Evolutionary conservation across 2,113 vertebrate species (phyloP), one percentile per base, ranked within the genome.

Genomic region (Corythornis madagascariensis): DNA sequence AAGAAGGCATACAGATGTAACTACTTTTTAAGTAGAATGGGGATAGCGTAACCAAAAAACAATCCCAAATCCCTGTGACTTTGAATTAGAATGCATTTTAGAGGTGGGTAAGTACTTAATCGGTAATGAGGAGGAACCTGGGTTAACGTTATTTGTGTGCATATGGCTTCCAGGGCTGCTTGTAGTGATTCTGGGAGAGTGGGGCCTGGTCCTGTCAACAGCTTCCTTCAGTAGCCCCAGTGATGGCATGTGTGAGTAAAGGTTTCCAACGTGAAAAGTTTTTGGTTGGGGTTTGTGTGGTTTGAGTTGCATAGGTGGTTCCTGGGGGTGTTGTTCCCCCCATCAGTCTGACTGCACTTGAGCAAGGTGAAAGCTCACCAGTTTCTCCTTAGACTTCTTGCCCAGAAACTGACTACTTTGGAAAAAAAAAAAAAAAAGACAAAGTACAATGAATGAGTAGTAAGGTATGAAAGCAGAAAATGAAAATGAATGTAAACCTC

Each of bases 1-100:
- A 71, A 65, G 91, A 94, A 80, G 79, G 70, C 87, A 65, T 93
- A 73, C 91, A 78, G 78, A 95, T 93, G 83, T 76, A 94, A 77
- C 26, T 67, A n/a, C 90, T 94, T 86, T 76, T 93, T 91, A 86
- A 74, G 29, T 28, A 79, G 66, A 82, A 72, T 25, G 50, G 13
- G 4, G 21, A 25, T 22, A 20, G 48, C 13, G 4, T 28, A 57
- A 63, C 22, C 45, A 81, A 82, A 92, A 81, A 1, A 1, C 40
- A 11, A 38, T 81, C 48, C 24, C 18, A 69, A 83, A 60, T 91
- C 75, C 82, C 63, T 59, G 17, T 79, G 53, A 45, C 24, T 87
- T 33, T 78, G 89, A 75, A 40, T 74, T 52, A 38, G 71, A 83
- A 85, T 66, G 60, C 59, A 11, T 82, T 93, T 88, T n/a, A 70